These are phyloP conservation scores for Choristoneura fumiferana DNA, from an alignment of 1,140 invertebrate genomes.

Conservation along the genomic window DNA sequence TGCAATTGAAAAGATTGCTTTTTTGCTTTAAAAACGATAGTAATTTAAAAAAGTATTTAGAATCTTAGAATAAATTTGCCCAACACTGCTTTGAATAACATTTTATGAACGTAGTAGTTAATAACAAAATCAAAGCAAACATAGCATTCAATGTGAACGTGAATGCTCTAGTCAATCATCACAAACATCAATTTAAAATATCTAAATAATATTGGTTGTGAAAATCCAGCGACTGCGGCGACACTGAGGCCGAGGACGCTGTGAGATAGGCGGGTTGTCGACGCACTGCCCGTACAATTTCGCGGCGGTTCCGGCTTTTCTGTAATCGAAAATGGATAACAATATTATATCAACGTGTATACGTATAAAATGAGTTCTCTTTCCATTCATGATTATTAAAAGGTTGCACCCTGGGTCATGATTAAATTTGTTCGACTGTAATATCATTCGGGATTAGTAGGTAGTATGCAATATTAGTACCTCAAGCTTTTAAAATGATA, in stretches of 20 bases:
- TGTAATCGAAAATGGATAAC: conserved; percentile 38
- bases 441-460: too few relatives aligned
- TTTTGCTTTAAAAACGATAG: too few relatives aligned
- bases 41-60: too few relatives aligned
- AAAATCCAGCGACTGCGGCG: conserved; percentile 34
- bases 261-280: conserved; percentile 29
- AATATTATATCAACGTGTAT: not conserved
- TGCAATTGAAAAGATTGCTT: too few relatives aligned
- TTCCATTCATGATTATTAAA: too few relatives aligned
- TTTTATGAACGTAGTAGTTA: not conserved
- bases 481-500: too few relatives aligned
- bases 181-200: conserved; percentile 34
- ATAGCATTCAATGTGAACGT: not conserved
- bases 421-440: too few relatives aligned
- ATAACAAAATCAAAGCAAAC: conserved; percentile 2
- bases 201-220: conserved; percentile 42
- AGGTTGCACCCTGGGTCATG: too few relatives aligned
- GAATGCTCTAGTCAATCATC: conserved; percentile 1
- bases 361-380: too few relatives aligned
- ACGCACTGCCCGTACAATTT: conserved; percentile 59
- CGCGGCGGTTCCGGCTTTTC: conserved; percentile 60
- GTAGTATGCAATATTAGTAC: too few relatives aligned
- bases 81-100: not conserved
- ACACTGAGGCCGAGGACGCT: conserved; percentile 38
- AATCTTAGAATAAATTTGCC: not conserved